These are phyloP conservation scores for Chloropsis cyanopogon DNA, from an alignment of 2,113 vertebrate species.

Conservation along the genomic window DNA sequence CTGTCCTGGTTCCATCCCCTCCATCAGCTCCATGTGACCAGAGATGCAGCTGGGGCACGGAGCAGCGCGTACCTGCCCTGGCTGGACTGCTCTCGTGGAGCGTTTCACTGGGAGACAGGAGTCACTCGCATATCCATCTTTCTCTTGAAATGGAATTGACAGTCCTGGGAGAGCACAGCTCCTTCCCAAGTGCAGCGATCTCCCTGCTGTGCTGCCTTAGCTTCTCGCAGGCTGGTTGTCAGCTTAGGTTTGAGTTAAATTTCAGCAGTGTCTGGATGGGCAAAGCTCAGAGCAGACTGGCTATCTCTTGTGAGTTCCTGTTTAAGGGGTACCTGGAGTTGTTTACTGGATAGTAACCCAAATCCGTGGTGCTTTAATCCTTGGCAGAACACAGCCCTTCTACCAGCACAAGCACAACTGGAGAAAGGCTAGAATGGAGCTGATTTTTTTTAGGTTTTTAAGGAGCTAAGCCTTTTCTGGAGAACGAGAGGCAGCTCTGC, in stretches of 20 bases:
- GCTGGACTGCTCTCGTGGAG: accelerated
- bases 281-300: accelerated
- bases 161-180: not conserved
- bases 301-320: accelerated
- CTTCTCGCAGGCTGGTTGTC: not conserved
- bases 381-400: not conserved
- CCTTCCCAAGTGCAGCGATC: not conserved
- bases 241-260: not conserved
- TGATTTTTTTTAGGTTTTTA: not conserved
- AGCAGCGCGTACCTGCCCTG: accelerated
- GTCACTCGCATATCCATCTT: not conserved
- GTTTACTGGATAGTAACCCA: not conserved
- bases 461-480: not conserved
- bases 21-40: not conserved
- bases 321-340: not conserved
- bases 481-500: not conserved
- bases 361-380: accelerated
- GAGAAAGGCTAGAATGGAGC: not conserved
- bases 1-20: not conserved
- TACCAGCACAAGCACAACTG: not conserved
- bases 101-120: accelerated
- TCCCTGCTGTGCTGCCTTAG: not conserved
- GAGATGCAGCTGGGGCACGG: not conserved
- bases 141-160: not conserved
- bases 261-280: accelerated